A percentile compares a stretch with the other conserved stretches of the same genome.
Evolutionary conservation across 2,888 invertebrate species (phyloP).

Genomic region (Diploptera punctata): DNA sequence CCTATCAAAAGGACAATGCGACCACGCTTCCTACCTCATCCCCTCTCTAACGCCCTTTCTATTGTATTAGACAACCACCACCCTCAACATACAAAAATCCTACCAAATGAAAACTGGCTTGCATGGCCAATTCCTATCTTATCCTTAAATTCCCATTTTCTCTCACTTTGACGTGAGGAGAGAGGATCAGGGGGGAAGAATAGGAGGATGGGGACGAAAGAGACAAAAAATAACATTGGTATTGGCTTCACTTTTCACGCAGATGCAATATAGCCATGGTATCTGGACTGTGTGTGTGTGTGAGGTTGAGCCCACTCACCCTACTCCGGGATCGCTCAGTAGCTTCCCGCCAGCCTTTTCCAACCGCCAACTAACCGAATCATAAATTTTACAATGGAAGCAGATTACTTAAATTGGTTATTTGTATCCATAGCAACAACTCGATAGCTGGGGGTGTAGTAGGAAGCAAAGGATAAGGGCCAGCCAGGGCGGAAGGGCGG

Average conservation of each 20-base stretch:
- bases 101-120: slow-evolving; percentile 30
- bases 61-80: slow-evolving; percentile 26
- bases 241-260: slow-evolving; percentile 26
- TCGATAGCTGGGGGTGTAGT: slow-evolving; percentile 37
- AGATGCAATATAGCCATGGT: slow-evolving; percentile 6
- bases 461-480: slow-evolving; percentile 39
- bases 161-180: slow-evolving; percentile 26
- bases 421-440: slow-evolving; percentile 42
- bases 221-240: slow-evolving; percentile 30
- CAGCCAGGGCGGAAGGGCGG: slow-evolving; percentile 20
- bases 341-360: slow-evolving; percentile 15
- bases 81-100: slow-evolving; percentile 12
- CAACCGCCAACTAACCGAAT: slow-evolving; percentile 38
- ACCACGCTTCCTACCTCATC: slow-evolving; percentile 22
- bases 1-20: slow-evolving; percentile 20
- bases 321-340: background rate
- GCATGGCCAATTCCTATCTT: slow-evolving; percentile 30
- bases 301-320: background rate
- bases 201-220: slow-evolving; percentile 14
- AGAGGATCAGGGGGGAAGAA: slow-evolving; percentile 10
- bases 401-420: slow-evolving; percentile 44
- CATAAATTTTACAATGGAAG: slow-evolving; percentile 43
- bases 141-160: slow-evolving; percentile 31
- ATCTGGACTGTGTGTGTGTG: slow-evolving; percentile 21
- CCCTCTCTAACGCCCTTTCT: slow-evolving; percentile 25